These are phyloP conservation scores for Stenichneumon culpator DNA, from an alignment of 2,888 invertebrate species.

Conservation along the genomic window DNA sequence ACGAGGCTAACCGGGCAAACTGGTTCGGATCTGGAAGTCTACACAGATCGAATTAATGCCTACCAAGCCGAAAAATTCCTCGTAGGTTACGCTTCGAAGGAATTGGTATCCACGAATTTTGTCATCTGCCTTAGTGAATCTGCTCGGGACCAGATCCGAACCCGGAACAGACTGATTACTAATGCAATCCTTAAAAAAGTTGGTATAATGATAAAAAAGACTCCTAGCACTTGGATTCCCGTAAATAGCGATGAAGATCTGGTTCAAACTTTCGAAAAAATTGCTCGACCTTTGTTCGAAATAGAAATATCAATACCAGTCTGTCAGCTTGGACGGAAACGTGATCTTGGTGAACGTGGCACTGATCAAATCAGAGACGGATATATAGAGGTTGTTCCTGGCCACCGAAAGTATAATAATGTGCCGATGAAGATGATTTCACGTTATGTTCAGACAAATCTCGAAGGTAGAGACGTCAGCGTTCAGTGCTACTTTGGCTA, in stretches of 20 bases:
- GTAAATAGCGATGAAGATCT: slow-evolving; percentile 90
- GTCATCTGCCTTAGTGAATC: slow-evolving; percentile 88
- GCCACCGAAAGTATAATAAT: slow-evolving; percentile 86
- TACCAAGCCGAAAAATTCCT: slow-evolving; percentile 83
- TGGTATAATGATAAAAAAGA: slow-evolving; percentile 86
- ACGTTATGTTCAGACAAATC: slow-evolving; percentile 86
- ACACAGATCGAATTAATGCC: slow-evolving; percentile 70
- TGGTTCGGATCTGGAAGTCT: slow-evolving; percentile 72
- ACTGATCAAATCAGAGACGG: slow-evolving; percentile 88
- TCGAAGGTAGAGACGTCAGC: slow-evolving; percentile 82
- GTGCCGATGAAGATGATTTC: slow-evolving; percentile 87
- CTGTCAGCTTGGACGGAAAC: slow-evolving; percentile 43
- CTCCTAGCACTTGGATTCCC: slow-evolving; percentile 87
- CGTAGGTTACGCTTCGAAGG: slow-evolving; percentile 89
- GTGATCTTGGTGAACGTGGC: slow-evolving; percentile 83
- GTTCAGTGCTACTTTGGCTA: slow-evolving; percentile 82
- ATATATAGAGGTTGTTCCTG: slow-evolving; percentile 88
- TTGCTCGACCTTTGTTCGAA: slow-evolving; percentile 87
- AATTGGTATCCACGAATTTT: slow-evolving; percentile 88
- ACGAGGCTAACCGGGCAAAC: slow-evolving; percentile 61
- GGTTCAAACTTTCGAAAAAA: slow-evolving; percentile 85
- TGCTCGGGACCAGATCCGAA: slow-evolving; percentile 84
- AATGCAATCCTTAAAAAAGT: slow-evolving; percentile 69
- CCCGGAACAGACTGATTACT: slow-evolving; percentile 74
- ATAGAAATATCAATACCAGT: slow-evolving; percentile 85